Evolutionary conservation across 1,140 invertebrate species (phyloP), one percentile per base, ranked within the genome.

Genomic region (Sitophilus oryzae): DNA sequence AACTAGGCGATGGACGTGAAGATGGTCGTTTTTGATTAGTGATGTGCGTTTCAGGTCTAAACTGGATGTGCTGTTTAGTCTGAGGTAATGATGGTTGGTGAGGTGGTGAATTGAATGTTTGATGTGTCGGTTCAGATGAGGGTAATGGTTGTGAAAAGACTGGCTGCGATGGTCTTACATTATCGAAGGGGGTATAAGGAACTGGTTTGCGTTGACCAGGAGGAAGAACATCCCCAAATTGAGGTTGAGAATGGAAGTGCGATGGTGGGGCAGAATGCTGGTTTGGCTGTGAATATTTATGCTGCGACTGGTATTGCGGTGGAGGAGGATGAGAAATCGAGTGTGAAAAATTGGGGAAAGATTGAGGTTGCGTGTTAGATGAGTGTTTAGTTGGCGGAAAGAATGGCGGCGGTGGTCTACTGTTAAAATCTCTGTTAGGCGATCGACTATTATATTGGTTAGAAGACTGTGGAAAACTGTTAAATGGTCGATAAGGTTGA

Each of bases 201-300:
- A 70, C 61, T 0, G 72, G 68, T 55, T 77, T 74, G 43, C 65
- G 68, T 52, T 76, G 73, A 55, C 45, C 58, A 37, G 58, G 67
- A 8, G 42, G 42, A 16, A 23, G 35, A 38, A 57, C 42, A 1
- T 57, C 55, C 11, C n/a, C 18, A 35, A 50, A 50, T 37, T 43
- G 47, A 35, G 34, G n/a, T 11, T 53, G 52, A 2, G 71, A 66
- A 25, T 71, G 69, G 40, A 62, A 61, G 11, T 53, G 45, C n/a
- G n/a, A n/a, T 42, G 55, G 48, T 56, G 60, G 25, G 35, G 64
- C 43, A 44, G 58, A 16, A 18, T 59, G 48, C 35, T 55, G 21
- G 42, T 46, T 34, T 30, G 34, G 46, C 40, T 22, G 21, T 22
- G 56, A 58, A n/a, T 57, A 53, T 43, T 42, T 59, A 38, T 49